Conservation (phyloP, 2,888 invertebrate species). For the Oscheius sp. region DNA sequence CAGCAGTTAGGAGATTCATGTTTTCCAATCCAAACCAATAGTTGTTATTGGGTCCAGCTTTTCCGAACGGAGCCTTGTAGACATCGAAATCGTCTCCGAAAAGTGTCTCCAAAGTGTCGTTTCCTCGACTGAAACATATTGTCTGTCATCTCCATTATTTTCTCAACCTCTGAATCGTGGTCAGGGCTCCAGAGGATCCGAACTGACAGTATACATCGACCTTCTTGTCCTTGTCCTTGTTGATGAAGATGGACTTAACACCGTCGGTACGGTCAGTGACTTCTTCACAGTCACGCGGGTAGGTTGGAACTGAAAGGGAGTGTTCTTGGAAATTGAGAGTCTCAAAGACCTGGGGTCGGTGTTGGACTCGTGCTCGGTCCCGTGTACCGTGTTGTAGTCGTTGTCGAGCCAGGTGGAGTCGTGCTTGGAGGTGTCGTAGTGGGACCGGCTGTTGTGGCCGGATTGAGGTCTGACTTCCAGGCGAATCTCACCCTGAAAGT, state of each 20-base stretch:
- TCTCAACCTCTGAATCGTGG: slow-evolving; percentile 43
- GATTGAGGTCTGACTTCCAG: slow-evolving; percentile 1
- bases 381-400: no score
- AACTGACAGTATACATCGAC: slow-evolving; percentile 42
- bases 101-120: not conserved
- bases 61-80: slow-evolving; percentile 43
- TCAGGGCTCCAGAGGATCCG: slow-evolving; percentile 34
- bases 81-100: not conserved
- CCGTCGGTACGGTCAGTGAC: slow-evolving; percentile 27
- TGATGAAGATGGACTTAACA: slow-evolving; percentile 38
- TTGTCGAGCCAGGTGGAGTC: no score
- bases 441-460: not conserved
- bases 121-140: slow-evolving; percentile 13
- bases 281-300: slow-evolving; percentile 39
- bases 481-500: not conserved
- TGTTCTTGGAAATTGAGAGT: not conserved
- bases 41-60: slow-evolving; percentile 40
- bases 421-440: not conserved
- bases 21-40: slow-evolving; percentile 58
- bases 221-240: no score
- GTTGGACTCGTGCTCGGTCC: no score
- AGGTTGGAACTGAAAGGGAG: slow-evolving; percentile 32
- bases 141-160: not conserved
- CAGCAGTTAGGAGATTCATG: slow-evolving; percentile 39
- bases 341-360: no score